Conservation (phyloP, 2,888 invertebrate genomes). For the Drosophila recens region DNA sequence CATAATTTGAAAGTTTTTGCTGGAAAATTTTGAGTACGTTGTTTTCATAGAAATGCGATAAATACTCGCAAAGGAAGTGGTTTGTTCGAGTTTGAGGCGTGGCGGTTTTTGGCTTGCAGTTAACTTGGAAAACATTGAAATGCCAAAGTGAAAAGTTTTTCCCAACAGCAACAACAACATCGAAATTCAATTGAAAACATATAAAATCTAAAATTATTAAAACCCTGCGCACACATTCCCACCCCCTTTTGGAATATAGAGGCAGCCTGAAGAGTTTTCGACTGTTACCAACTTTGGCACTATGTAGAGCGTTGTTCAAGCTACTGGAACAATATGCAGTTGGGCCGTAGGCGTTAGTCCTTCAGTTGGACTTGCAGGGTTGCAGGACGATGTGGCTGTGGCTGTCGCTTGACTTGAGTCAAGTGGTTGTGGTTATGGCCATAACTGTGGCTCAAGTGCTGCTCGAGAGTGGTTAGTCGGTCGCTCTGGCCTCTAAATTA, state of each 20-base stretch:
- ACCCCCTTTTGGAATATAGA: neutral
- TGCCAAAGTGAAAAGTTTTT: conserved; percentile 77
- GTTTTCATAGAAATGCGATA: conserved; percentile 80
- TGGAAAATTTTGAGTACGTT: conserved; percentile 75
- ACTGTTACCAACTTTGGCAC: conserved; percentile 53
- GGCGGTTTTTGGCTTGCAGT: conserved; percentile 61
- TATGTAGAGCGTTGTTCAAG: conserved; percentile 41
- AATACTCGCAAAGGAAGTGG: conserved; percentile 66
- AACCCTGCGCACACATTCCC: conserved; percentile 11
- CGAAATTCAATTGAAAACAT: conserved; percentile 77
- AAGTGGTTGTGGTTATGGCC: conserved; percentile 41
- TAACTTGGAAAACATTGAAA: conserved; percentile 79
- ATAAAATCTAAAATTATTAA: conserved; percentile 77
- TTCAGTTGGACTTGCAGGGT: conserved; percentile 23
- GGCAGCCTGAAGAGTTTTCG: conserved; percentile 38
- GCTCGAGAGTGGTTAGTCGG: conserved; percentile 2
- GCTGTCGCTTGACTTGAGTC: conserved; percentile 34
- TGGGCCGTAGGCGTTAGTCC: conserved; percentile 38
- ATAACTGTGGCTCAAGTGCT: conserved; percentile 28
- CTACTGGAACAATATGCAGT: conserved; percentile 60
- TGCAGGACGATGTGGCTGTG: conserved; percentile 21
- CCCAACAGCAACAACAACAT: conserved; percentile 16
- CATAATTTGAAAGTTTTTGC: conserved; percentile 74
- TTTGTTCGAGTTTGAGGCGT: conserved; percentile 35
- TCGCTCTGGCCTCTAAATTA: conserved; percentile 42